Evolutionary conservation across 2,888 invertebrate genomes (phyloP).

Genomic region (Camptogramma bilineatum): DNA sequence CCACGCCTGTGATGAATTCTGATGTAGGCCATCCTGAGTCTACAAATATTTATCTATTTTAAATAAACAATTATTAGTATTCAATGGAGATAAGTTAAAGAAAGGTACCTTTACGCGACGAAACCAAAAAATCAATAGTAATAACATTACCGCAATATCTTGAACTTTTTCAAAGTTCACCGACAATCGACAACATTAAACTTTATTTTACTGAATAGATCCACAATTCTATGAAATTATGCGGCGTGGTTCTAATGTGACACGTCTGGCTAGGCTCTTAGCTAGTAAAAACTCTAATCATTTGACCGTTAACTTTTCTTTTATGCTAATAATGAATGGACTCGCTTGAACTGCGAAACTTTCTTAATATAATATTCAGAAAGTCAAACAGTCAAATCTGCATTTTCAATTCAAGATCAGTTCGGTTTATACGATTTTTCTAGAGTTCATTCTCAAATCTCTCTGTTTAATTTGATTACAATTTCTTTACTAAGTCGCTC

Average conservation of each 20-base stretch:
- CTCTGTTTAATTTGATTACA: not conserved
- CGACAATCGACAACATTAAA: no score
- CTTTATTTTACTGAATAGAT: not conserved
- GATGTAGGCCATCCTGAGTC: no score
- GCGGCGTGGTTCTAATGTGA: not conserved
- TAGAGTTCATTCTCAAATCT: conserved; percentile 6
- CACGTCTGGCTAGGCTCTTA: conserved; percentile 9
- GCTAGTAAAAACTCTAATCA: conserved; percentile 45
- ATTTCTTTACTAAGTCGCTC: not conserved
- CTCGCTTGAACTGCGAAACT: conserved; percentile 53
- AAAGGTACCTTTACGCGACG: no score
- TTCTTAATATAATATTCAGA: conserved; percentile 68
- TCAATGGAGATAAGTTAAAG: no score
- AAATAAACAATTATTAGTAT: no score
- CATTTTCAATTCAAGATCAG: conserved; percentile 59
- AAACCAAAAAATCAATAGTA: no score
- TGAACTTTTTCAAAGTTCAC: not conserved
- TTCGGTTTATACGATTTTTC: conserved; percentile 35
- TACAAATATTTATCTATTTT: no score
- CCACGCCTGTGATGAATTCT: no score
- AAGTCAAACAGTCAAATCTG: conserved; percentile 61
- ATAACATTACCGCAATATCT: no score
- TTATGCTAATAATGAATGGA: conserved; percentile 66
- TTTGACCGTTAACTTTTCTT: conserved; percentile 62
- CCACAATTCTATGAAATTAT: not conserved